phyloP scores from a whole-genome alignment of 2,888 invertebrate genomes.

The Deilephila elpenor region DNA sequence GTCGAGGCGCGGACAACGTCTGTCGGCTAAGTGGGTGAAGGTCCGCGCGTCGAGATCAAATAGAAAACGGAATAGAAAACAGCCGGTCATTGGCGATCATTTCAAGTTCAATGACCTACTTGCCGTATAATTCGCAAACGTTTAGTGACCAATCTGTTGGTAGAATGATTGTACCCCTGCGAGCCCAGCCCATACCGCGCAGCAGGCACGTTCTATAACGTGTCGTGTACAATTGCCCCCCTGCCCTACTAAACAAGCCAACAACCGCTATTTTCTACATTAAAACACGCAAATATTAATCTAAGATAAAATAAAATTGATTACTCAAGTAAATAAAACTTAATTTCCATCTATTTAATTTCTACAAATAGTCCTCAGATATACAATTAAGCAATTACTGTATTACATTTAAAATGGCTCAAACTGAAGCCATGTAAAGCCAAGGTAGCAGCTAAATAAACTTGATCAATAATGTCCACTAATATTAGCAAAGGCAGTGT shows the following conservation, averaged over 20 bases:
- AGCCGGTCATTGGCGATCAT: conserved; percentile 43
- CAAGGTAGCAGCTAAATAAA: background rate
- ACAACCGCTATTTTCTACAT: background rate
- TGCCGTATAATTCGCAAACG: conserved; percentile 28
- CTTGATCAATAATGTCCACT: background rate
- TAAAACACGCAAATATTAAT: background rate
- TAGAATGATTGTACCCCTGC: conserved; percentile 13
- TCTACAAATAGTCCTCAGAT: too few species aligned
- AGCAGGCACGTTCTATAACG: background rate
- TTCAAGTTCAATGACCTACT: conserved; percentile 61
- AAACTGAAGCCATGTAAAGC: background rate
- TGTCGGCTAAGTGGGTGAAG: conserved; percentile 70
- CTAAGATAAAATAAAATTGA: background rate
- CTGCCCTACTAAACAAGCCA: background rate
- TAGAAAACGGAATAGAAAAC: conserved; percentile 60
- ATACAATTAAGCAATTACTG: background rate
- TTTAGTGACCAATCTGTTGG: conserved; percentile 11
- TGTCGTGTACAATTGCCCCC: background rate
- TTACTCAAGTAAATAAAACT: too few species aligned
- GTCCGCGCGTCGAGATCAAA: conserved; percentile 57
- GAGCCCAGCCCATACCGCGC: background rate
- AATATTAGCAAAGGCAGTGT: conserved; percentile 7
- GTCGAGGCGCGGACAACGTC: conserved; percentile 60
- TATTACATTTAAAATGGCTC: background rate
- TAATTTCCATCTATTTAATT: too few species aligned